Evolutionary conservation across 2,113 vertebrate genomes (phyloP), one percentile per base, ranked within the genome.

Genomic region (Ondatra zibethicus): DNA sequence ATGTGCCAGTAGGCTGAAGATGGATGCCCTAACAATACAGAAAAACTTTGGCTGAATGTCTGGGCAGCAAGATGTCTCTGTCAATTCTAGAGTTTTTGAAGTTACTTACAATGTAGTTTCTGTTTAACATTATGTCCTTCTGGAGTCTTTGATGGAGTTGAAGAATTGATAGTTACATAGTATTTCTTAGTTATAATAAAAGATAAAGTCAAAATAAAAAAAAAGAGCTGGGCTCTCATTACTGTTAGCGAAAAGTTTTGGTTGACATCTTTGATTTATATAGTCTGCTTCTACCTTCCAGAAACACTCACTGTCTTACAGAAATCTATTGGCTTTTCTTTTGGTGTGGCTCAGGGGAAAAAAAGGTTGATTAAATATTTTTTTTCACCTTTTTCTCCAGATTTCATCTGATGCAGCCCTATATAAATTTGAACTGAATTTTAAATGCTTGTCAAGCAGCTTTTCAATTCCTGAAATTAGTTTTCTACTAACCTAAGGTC

Each of bases 351-450:
- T 66, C 17, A 3, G 61, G 85, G 45, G 47, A 88, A 82, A 31
- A 84, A 42, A 61, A 39, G 11, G 7, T 58, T 93, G 19, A 90
- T 94, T 94, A 94, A 96, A 96, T 97, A 96, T 97, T 93, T 93
- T 77, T 61, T 23, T 63, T 95, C 33, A 88, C 81, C 33, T 89
- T 78, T 96, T 93, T 96, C 72, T 91, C 63, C 58, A 80, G 81
- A 92, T 93, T 89, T 92, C 84, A 93, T 31, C 66, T 63, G 58
- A 96, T 92, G 84, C 11, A 93, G 68, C 89, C 27, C n/a, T 95
- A 33, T 33, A 86, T 88, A 94, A 91, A 88, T 92, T 95, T 39
- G 14, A 95, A 58, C 55, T 92, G 66, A 96, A 90, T 95, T 96
- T 96, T 93, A 92, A 96, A 80, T 72, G 86, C 9, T 96, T 94